Percentiles rank a stretch among this genome's conserved stretches.
phyloP scores from a whole-genome alignment of 2,888 invertebrate species.

The Agrochola litura region DNA sequence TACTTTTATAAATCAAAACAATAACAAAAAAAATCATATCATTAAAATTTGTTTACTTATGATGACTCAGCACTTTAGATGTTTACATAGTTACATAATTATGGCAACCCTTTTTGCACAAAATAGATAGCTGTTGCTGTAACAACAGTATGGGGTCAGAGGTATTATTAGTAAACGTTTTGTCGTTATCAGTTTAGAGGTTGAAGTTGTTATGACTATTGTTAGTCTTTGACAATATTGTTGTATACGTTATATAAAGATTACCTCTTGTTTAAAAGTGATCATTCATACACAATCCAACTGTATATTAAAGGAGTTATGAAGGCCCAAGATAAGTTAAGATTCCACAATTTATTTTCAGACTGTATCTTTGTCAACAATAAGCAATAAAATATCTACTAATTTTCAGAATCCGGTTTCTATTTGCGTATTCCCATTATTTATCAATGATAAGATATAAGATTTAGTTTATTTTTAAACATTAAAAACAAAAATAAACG shows the following conservation, averaged over 20 bases:
- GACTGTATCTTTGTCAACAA: neutral
- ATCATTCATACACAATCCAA: neutral
- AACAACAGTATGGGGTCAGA: constrained; percentile 5
- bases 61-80: neutral
- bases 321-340: neutral
- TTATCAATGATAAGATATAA: neutral
- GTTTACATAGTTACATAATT: neutral
- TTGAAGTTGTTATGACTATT: neutral
- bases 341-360: constrained; percentile 4
- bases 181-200: neutral
- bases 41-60: neutral
- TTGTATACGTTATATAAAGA: neutral
- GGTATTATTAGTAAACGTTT: neutral
- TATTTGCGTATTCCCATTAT: constrained; percentile 1
- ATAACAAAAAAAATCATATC: neutral
- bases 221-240: neutral
- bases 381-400: neutral
- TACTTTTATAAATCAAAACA: neutral
- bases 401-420: neutral
- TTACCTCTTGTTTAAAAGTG: neutral
- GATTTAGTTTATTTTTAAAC: neutral
- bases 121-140: neutral
- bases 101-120: neutral
- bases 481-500: neutral
- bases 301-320: neutral